Base-by-base conservation (phyloP, 30 jellyfish, hydroid and myxozoan species). In the Aurelia sp. region DNA sequence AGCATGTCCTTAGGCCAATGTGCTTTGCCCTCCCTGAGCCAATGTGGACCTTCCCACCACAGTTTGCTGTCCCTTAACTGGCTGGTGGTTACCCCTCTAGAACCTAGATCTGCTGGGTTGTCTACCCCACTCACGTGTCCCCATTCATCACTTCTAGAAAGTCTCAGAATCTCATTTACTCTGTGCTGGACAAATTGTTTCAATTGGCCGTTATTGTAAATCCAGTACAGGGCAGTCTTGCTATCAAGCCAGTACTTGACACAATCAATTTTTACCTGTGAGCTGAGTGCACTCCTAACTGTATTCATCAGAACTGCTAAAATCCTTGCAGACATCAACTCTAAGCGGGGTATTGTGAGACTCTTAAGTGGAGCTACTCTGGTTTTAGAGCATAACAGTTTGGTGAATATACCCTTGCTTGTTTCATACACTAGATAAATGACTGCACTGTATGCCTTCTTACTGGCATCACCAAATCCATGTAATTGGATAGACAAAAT, bases 71-170 rank as follows among this genome's bases (percentile, higher is more conserved):
- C 76, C 76, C 2, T 65, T 15, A 65, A 33, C 18, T 15, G 18
- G 30, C 76, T 65, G 33, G 76, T 58, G 9, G n/a, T 65, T 13
- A 65, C 44, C 30, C 76, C 76, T 65, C 76, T 65, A 15, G 76
- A 65, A 15, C 76, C 48, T 65, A 65, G n/a, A 52, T 85, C 95
- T 18, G 87, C 86, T 13, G 95, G 95, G 20, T 85, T 85, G 31
- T 76, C 58, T 18, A 19, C 47, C 5, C 87, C 92, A 13, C 88
- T 51, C 8, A 76, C 72, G 33, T 76, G 95, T 18, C 72, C n/a
- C 95, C 95, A 85, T 21, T 60, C 41, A 13, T 76, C 92, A 13
- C 30, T 65, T 4, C 44, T 35, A 35, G 44, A 35, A 35, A 35
- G 44, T 4, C 44, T 35, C 4, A 35, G 44, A 35, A 35, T 35